These are phyloP conservation scores for Ochropacha duplaris DNA, from an alignment of 2,888 invertebrate species.

Conservation along the genomic window DNA sequence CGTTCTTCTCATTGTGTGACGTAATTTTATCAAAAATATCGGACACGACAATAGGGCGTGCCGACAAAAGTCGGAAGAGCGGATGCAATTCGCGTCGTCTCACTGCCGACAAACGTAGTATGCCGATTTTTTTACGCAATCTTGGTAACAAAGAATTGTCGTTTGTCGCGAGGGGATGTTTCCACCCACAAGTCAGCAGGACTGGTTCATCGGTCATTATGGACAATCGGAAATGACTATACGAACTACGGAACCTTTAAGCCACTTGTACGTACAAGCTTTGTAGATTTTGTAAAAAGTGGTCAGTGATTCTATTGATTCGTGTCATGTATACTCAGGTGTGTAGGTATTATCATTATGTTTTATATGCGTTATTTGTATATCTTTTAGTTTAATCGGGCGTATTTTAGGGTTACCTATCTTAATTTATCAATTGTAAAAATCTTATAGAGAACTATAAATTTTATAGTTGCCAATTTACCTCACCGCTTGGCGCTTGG, in stretches of 20 bases:
- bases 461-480: slow-evolving; percentile 57
- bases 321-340: slow-evolving; percentile 65
- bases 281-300: slow-evolving; percentile 39
- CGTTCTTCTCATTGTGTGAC: slow-evolving; percentile 68
- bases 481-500: slow-evolving; percentile 35
- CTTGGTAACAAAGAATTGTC: slow-evolving; percentile 52
- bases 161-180: slow-evolving; percentile 77
- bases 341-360: slow-evolving; percentile 27
- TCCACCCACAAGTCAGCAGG: slow-evolving; percentile 79
- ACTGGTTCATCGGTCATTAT: slow-evolving; percentile 73
- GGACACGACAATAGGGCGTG: slow-evolving; percentile 65
- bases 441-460: slow-evolving; percentile 27
- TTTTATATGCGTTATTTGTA: background rate
- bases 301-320: slow-evolving; percentile 36
- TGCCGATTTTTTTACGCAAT: slow-evolving; percentile 73
- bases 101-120: slow-evolving; percentile 67
- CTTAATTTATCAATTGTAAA: background rate
- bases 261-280: slow-evolving; percentile 56
- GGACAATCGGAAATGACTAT: slow-evolving; percentile 76
- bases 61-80: slow-evolving; percentile 82
- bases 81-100: slow-evolving; percentile 80
- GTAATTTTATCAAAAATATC: slow-evolving; percentile 82
- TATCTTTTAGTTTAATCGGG: background rate
- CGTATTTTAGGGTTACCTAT: background rate
- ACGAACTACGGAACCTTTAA: slow-evolving; percentile 69